Conservation (phyloP, 2,797 vertebrate genomes). For the Pantherophis vulpinus region DNA sequence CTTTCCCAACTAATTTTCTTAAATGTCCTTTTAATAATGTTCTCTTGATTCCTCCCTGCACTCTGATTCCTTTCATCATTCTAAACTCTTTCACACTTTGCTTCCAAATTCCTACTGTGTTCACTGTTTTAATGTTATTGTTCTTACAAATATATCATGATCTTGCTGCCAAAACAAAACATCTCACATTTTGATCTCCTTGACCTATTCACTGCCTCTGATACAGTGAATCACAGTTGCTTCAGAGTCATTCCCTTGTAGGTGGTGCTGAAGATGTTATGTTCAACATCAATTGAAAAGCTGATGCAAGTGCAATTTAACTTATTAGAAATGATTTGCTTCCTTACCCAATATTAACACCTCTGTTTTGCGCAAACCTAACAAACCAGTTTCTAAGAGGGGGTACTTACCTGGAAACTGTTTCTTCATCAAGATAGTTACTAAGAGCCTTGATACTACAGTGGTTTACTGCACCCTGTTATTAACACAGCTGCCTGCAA, state of each 20-base stretch:
- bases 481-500: too few species aligned
- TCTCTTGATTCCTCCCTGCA: not conserved
- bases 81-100: not conserved
- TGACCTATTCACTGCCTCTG: not conserved
- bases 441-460: too few species aligned
- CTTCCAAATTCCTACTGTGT: not conserved
- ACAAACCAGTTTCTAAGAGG: not conserved
- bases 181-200: not conserved
- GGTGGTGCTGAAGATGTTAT: not conserved
- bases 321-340: not conserved
- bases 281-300: not conserved
- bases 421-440: conserved; percentile 10
- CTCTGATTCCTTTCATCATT: not conserved
- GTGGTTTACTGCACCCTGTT: too few species aligned
- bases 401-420: not conserved
- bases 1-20: not conserved
- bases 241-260: not conserved
- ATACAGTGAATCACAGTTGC: too few species aligned
- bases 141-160: too few species aligned
- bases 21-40: not conserved
- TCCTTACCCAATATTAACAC: not conserved
- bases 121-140: not conserved
- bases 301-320: not conserved
- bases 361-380: not conserved
- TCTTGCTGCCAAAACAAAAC: not conserved